These are phyloP conservation scores for Globicephala melas DNA, from an alignment of 2,113 vertebrate genomes.

Conservation along the genomic window DNA sequence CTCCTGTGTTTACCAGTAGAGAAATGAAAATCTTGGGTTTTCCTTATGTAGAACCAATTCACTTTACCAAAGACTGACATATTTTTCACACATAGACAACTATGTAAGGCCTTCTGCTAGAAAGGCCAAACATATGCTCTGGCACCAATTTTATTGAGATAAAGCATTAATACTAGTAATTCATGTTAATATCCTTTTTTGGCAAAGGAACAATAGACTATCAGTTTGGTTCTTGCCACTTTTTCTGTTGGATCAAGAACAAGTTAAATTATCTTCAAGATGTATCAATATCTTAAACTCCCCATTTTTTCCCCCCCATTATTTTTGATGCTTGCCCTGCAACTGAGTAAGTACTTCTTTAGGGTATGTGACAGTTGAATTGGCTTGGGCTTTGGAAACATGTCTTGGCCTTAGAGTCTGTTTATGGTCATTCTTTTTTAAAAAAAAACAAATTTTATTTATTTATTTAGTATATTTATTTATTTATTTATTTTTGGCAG, in stretches of 20 bases:
- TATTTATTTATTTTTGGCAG: too few relatives aligned
- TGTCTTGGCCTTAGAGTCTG: not conserved
- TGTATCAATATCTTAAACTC: constrained; percentile 34
- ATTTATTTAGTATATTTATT: too few relatives aligned
- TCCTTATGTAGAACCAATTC: not conserved
- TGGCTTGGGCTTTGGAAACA: constrained; percentile 47
- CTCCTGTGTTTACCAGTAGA: not conserved
- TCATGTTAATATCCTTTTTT: constrained; percentile 21
- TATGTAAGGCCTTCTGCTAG: not conserved
- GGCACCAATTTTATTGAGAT: not conserved
- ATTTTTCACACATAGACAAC: constrained; percentile 8
- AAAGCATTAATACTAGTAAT: constrained; percentile 25
- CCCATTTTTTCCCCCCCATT: not conserved
- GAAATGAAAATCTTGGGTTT: constrained; percentile 23
- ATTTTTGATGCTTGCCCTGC: constrained; percentile 51
- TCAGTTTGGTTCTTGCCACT: constrained; percentile 32
- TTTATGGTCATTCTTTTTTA: not conserved
- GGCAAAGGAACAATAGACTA: constrained; percentile 25
- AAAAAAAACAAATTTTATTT: too few relatives aligned
- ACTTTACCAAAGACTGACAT: not conserved
- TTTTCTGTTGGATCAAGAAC: constrained; percentile 50
- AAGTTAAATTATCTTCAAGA: constrained; percentile 64
- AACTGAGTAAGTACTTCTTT: constrained; percentile 55
- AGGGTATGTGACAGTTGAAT: constrained; percentile 35
- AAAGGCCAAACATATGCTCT: not conserved